Percentiles rank a stretch among this genome's conserved stretches.
These are phyloP conservation scores for Nemotelus pantherinus DNA, from an alignment of 2,888 invertebrate species.

Conservation along the genomic window DNA sequence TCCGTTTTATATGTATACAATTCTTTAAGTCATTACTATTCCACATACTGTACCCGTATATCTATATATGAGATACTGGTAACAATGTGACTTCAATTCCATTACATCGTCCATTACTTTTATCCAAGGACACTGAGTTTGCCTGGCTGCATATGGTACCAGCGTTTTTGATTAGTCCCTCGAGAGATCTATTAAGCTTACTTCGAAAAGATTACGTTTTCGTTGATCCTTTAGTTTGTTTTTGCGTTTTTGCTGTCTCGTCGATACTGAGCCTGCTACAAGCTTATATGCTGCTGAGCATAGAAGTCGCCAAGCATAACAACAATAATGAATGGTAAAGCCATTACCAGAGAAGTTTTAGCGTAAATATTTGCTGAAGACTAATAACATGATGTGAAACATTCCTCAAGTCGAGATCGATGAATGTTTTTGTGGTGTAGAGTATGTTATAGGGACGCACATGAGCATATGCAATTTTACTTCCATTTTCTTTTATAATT, in stretches of 20 bases:
- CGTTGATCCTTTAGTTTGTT: slow-evolving; percentile 46
- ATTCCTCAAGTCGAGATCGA: neutral
- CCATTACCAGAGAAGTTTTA: slow-evolving; percentile 6
- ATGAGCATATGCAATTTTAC: too few species aligned
- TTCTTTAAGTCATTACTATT: neutral
- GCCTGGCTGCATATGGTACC: slow-evolving; percentile 50
- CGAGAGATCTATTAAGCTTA: slow-evolving; percentile 51
- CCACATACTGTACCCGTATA: neutral
- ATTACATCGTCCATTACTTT: slow-evolving; percentile 51
- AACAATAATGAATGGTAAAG: neutral
- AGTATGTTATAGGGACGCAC: too few species aligned
- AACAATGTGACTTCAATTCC: slow-evolving; percentile 46
- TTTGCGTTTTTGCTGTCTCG: neutral
- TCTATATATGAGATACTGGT: too few species aligned
- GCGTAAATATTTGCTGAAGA: slow-evolving; percentile 48
- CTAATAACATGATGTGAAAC: slow-evolving; percentile 50
- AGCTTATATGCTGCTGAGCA: neutral
- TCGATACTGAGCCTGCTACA: neutral
- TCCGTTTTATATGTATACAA: too few species aligned
- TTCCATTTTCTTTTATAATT: too few species aligned
- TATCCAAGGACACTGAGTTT: slow-evolving; percentile 46
- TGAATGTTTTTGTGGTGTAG: too few species aligned
- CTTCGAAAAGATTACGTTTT: slow-evolving; percentile 49
- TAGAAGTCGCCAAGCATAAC: slow-evolving; percentile 4
- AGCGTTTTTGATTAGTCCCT: slow-evolving; percentile 50